Evolutionary conservation across 2,888 invertebrate species (phyloP).

Genomic region (Ichneumon xanthorius): DNA sequence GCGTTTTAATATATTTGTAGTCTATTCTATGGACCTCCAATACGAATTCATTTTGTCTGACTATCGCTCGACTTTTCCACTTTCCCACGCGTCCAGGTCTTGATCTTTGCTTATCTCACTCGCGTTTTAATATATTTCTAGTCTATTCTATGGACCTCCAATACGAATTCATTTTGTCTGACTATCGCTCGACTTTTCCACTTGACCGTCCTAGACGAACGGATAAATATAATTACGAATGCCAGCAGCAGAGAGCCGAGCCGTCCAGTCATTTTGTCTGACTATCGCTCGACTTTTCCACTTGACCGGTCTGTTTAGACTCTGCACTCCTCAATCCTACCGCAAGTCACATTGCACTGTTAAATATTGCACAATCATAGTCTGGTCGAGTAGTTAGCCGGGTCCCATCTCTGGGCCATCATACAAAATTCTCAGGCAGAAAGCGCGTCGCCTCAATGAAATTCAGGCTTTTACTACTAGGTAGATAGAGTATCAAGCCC

Average conservation of each 20-base stretch:
- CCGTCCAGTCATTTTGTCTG: neutral
- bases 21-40: too few relatives aligned
- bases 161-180: neutral
- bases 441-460: neutral
- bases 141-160: too few relatives aligned
- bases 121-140: too few relatives aligned
- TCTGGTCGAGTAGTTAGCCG: neutral
- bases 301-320: neutral
- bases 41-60: neutral
- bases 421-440: neutral
- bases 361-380: slow-evolving; percentile 27
- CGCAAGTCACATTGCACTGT: slow-evolving; percentile 51
- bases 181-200: neutral
- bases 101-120: too few relatives aligned
- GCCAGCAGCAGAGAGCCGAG: too few relatives aligned
- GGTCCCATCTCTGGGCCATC: neutral
- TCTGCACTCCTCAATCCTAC: slow-evolving; percentile 6
- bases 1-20: too few relatives aligned
- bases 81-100: too few relatives aligned
- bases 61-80: slow-evolving; percentile 5
- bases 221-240: too few relatives aligned
- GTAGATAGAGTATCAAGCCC: neutral
- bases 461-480: neutral
- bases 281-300: neutral
- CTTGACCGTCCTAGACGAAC: neutral